A percentile compares a stretch with the other conserved stretches of the same genome.
Conservation (phyloP, 2,797 vertebrate species). For the Perodicticus potto region DNA sequence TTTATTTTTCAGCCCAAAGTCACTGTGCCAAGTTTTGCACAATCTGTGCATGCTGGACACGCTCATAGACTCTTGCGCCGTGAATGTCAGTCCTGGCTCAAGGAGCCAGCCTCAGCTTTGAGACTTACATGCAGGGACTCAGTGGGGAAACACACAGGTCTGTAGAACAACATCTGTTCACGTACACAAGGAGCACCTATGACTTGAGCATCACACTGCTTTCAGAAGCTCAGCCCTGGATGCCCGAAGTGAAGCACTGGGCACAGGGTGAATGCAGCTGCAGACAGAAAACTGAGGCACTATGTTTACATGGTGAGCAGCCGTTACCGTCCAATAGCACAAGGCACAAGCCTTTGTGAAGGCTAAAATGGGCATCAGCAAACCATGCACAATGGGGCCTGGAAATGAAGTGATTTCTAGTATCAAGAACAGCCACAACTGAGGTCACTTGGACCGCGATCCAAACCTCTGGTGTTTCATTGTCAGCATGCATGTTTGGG, state of each 20-base stretch:
- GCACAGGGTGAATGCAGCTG: conserved; percentile 82
- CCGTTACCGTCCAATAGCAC: conserved; percentile 83
- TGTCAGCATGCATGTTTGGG: not conserved
- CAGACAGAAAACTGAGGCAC: conserved; percentile 84
- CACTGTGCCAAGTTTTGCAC: conserved; percentile 73
- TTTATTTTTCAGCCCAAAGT: conserved; percentile 77
- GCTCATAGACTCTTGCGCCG: conserved; percentile 80
- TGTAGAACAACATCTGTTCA: conserved; percentile 86
- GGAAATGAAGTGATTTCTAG: conserved; percentile 79
- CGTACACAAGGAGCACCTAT: conserved; percentile 83
- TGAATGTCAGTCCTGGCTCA: conserved; percentile 82
- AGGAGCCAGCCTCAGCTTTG: conserved; percentile 88
- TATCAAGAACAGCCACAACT: conserved; percentile 72
- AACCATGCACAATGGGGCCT: conserved; percentile 76
- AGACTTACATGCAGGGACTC: conserved; percentile 89
- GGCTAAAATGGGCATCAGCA: conserved; percentile 84
- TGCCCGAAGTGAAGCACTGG: conserved; percentile 82
- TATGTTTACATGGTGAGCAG: conserved; percentile 78
- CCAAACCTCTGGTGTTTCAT: conserved; percentile 68
- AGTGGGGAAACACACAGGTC: conserved; percentile 85
- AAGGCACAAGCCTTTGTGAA: conserved; percentile 86
- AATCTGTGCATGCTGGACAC: conserved; percentile 72
- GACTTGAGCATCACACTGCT: conserved; percentile 82
- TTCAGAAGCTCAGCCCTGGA: conserved; percentile 85
- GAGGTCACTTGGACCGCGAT: conserved; percentile 58